Evolutionary conservation across 1,140 invertebrate genomes (phyloP), one percentile per base, ranked within the genome.

Genomic region (Penaeus chinensis): DNA sequence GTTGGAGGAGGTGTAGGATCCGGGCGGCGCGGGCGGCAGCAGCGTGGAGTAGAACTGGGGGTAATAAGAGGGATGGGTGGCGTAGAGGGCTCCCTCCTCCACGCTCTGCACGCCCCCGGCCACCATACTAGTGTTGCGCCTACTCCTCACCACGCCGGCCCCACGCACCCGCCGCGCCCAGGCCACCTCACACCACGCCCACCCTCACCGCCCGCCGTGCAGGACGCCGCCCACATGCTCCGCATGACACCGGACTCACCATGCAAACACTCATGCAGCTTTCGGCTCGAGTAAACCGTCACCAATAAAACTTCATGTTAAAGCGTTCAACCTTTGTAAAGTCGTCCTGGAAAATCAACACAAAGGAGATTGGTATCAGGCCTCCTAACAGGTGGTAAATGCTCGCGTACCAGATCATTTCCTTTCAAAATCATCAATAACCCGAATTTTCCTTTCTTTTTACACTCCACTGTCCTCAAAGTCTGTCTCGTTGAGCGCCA

Each of bases 31-130:
- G 60, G 86, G 86, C 69, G 86, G 86, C 80, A 87, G 86, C 60
- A 87, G 80, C 66, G 86, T 87, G 86, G 86, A 87, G 80, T 87
- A 87, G 62, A 87, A 87, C 86, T 87, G 86, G 11, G 85, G 89
- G 79, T 89, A 89, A 54, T 89, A 89, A 42, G 85, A 77, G 65
- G 84, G 74, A 63, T 89, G 86, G 85, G 85, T 87, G 82, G 85
- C 81, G 84, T 87, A 89, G 76, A 87, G 89, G 82, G 82, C 82
- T 63, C 85, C 85, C 47, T 87, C 86, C 84, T 89, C 89, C 82
- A 89, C 85, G 77, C 89, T 89, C 85, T 89, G 89, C 77, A 89
- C 89, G 77, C 89, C 89, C 77, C 89, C 89, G 60, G 89, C 89
- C 85, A 89, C 89, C 89, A 89, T 89, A 24, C 76, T 89, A 47